Evolutionary conservation across 1,140 invertebrate genomes (phyloP).

Genomic region (Dreissena polymorpha): DNA sequence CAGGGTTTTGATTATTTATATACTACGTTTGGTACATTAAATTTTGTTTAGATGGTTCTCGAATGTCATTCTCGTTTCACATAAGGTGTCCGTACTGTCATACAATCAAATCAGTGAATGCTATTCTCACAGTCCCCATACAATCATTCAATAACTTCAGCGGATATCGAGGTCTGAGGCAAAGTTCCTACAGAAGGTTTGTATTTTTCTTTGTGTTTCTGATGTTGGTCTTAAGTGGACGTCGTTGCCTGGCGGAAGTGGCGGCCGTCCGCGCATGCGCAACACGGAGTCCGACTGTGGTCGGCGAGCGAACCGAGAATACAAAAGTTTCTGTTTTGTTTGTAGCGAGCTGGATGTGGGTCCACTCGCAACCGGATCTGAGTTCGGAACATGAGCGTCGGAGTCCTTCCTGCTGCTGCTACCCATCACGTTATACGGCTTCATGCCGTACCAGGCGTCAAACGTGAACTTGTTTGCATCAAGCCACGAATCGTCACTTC

Average conservation of each 20-base stretch:
- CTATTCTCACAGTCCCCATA: too few species aligned
- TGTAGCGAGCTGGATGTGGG: constrained; percentile 7
- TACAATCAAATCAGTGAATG: too few species aligned
- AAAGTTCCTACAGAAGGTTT: constrained; percentile 17
- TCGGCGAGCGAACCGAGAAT: constrained; percentile 39
- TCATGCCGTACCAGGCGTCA: constrained; percentile 31
- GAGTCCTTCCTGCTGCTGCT: constrained; percentile 1
- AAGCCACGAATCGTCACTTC: constrained; percentile 20
- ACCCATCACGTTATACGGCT: constrained; percentile 9
- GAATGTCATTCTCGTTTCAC: too few species aligned
- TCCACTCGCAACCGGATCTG: not conserved
- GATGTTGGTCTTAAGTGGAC: constrained; percentile 22
- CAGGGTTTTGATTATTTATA: too few species aligned
- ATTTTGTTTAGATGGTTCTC: too few species aligned
- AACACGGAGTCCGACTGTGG: constrained; percentile 35
- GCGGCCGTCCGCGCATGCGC: constrained; percentile 13
- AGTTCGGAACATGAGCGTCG: constrained; percentile 6
- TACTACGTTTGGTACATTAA: too few species aligned
- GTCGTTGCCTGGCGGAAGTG: constrained; percentile 17
- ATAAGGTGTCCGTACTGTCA: too few species aligned
- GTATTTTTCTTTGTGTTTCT: constrained; percentile 14
- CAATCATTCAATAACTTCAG: not conserved
- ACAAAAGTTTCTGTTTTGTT: constrained; percentile 49
- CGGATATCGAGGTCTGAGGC: constrained; percentile 38
- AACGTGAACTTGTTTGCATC: not conserved